phyloP scores from a whole-genome alignment of 2,797 vertebrate genomes.

The Graptemys geographica region DNA sequence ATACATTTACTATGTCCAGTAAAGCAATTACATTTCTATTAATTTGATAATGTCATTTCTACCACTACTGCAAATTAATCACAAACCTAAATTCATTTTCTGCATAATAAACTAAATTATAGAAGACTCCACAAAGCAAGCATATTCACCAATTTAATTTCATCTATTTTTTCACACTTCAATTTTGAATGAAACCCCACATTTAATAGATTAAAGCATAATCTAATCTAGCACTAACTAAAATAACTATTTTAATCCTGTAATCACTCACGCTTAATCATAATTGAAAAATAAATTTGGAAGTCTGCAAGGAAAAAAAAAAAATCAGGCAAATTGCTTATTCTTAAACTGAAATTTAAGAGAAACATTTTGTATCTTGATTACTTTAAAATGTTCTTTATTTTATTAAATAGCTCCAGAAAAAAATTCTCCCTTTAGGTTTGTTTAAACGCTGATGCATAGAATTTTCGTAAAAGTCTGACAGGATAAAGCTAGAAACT shows the following conservation, averaged over 20 bases:
- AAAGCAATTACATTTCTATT: background rate
- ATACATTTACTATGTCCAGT: background rate
- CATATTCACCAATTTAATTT: conserved; percentile 1
- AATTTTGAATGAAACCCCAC: background rate
- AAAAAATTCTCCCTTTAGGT: background rate
- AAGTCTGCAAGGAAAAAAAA: background rate
- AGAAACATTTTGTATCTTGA: background rate
- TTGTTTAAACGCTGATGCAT: background rate
- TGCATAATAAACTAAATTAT: conserved; percentile 5
- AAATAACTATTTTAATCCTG: conserved; percentile 14
- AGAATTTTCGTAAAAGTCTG: background rate
- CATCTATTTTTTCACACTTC: background rate
- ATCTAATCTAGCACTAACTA: background rate
- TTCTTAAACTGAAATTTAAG: background rate
- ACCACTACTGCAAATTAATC: conserved; percentile 29
- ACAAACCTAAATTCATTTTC: conserved; percentile 38
- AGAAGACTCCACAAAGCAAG: background rate
- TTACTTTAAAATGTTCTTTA: background rate
- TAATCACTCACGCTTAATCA: background rate
- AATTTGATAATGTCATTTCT: background rate
- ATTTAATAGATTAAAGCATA: conserved; percentile 41
- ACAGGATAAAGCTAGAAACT: background rate
- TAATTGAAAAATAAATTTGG: background rate
- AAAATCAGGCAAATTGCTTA: background rate
- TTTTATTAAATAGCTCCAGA: background rate